Percentiles rank a stretch among this genome's conserved stretches.
These are phyloP conservation scores for Anadara kagoshimensis DNA, from an alignment of 1,140 invertebrate species.

Conservation along the genomic window DNA sequence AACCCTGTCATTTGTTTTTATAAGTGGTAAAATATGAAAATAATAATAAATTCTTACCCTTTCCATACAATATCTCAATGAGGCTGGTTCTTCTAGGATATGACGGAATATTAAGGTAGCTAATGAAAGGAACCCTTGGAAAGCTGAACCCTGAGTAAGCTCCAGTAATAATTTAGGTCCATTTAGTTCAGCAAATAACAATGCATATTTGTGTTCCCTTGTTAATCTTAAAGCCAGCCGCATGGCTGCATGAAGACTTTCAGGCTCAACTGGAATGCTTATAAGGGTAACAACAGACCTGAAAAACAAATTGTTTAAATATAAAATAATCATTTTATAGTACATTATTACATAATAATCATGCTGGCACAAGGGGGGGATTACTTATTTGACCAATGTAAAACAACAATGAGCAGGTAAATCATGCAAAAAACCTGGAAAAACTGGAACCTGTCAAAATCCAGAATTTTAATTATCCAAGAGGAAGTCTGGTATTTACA, in stretches of 20 bases:
- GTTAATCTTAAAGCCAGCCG: slow-evolving; percentile 86
- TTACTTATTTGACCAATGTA: too few relatives aligned
- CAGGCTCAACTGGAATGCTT: slow-evolving; percentile 82
- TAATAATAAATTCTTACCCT: slow-evolving; percentile 74
- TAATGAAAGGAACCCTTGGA: slow-evolving; percentile 86
- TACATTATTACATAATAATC: not conserved
- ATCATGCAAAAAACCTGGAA: too few relatives aligned
- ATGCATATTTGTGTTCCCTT: slow-evolving; percentile 84
- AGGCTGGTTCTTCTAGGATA: slow-evolving; percentile 85
- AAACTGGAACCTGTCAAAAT: too few relatives aligned
- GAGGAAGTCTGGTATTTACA: too few relatives aligned
- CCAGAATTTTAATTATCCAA: too few relatives aligned
- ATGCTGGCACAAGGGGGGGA: too few relatives aligned
- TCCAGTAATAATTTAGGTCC: slow-evolving; percentile 84
- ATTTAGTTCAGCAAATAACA: slow-evolving; percentile 84
- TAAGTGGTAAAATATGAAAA: too few relatives aligned
- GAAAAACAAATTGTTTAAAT: slow-evolving; percentile 11
- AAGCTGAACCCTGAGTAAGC: slow-evolving; percentile 83
- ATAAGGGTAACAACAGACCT: slow-evolving; percentile 84
- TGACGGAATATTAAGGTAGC: slow-evolving; percentile 89
- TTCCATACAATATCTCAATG: slow-evolving; percentile 87
- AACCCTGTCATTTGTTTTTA: too few relatives aligned
- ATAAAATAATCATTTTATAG: not conserved
- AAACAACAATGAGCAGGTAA: too few relatives aligned
- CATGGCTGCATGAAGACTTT: slow-evolving; percentile 86